Evolutionary conservation across 2,888 invertebrate species (phyloP), one percentile per base, ranked within the genome.

Genomic region (Galerucella nymphaeae): DNA sequence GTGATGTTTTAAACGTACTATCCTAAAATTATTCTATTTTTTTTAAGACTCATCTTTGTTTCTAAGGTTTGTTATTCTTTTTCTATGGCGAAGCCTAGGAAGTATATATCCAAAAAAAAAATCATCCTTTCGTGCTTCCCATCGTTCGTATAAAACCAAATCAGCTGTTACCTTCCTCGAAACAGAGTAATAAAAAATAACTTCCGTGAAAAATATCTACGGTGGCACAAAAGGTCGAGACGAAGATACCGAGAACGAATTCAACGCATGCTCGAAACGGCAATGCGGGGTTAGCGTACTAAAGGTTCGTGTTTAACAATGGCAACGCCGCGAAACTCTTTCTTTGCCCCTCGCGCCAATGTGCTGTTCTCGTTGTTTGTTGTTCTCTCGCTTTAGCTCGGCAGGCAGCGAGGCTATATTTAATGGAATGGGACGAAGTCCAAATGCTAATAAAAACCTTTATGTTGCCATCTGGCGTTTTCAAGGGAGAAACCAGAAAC

Each of bases 131-230:
- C 30, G 30, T 23, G 48, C 65, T 38, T 55, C 65, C 42, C 65
- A 65, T 20, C 38, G 16, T 6, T 13, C 10, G 13, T 10, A 16
- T 53, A 65, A 53, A 50, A 45, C 48, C 63, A 20, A 30, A 65
- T 50, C 53, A 58, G 16, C 14, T 8, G 45, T 10, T 23, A 18
- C 48, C 48, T 50, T 63, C 45, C 23, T 20, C 63, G 14, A n/a
- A 65, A 55, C 16, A 16, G 30, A 53, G 53, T 55, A 65, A 65
- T 55, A 55, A 55, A 53, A 14, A 48, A 14, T 48, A 20, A 75
- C 67, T 61, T 74, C 73, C 63, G 53, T 71, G 73, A 77, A 77
- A 75, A 76, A 77, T 77, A 75, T 71, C 75, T 77, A 76, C 72
- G 59, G 61, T 71, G 71, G 74, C 66, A 59, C 50, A 50, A 72